Conservation (phyloP, 2,888 invertebrate species). For the Chouioia cunea region DNA sequence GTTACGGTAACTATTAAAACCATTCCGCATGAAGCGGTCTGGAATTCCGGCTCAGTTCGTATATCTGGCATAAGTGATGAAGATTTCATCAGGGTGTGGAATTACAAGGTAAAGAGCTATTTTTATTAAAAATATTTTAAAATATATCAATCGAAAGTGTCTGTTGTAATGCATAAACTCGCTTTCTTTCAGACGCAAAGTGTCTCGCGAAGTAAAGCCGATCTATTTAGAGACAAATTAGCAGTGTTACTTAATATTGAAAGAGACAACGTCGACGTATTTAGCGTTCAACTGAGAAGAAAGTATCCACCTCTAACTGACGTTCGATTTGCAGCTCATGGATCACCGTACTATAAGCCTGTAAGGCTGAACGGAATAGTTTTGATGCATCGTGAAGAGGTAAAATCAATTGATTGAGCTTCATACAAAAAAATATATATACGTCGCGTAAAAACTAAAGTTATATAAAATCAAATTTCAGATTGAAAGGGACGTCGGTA, state of each 20-base stretch:
- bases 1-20: constrained; percentile 94
- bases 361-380: constrained; percentile 95
- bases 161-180: constrained; percentile 1
- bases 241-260: constrained; percentile 88
- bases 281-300: constrained; percentile 91
- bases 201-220: constrained; percentile 87
- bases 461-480: constrained; percentile 54
- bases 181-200: constrained; percentile 75
- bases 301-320: constrained; percentile 92
- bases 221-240: constrained; percentile 89
- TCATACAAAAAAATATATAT: neutral
- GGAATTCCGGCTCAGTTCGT: constrained; percentile 94
- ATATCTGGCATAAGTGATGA: constrained; percentile 95
- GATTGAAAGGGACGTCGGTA: constrained; percentile 94
- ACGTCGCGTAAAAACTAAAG: neutral
- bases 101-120: constrained; percentile 75
- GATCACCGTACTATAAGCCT: constrained; percentile 95
- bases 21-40: constrained; percentile 94
- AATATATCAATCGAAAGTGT: neutral
- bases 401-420: constrained; percentile 53
- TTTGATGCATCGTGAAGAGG: constrained; percentile 90
- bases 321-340: constrained; percentile 93
- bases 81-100: constrained; percentile 95
- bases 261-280: constrained; percentile 92
- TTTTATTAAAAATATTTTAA: neutral